These are phyloP conservation scores for Euschistus heros DNA, from an alignment of 1,140 invertebrate genomes.

Conservation along the genomic window DNA sequence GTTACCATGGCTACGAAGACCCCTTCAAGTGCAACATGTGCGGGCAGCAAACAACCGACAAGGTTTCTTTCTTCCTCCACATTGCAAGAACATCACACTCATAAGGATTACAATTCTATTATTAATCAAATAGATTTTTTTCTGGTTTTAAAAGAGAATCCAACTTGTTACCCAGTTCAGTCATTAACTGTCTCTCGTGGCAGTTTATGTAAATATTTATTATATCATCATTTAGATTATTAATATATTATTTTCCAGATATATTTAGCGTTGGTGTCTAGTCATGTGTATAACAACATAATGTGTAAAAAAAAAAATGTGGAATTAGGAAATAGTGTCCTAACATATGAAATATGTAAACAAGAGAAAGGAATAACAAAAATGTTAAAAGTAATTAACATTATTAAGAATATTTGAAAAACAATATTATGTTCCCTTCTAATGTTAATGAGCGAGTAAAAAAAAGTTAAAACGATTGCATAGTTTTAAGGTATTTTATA, in stretches of 20 bases:
- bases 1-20: conserved; percentile 80
- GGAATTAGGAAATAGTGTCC: no score
- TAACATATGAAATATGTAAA: no score
- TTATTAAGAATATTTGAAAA: no score
- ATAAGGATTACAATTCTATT: not conserved
- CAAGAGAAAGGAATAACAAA: no score
- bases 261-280: conserved; percentile 11
- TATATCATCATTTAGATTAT: not conserved
- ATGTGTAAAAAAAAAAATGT: not conserved
- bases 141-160: not conserved
- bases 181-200: not conserved
- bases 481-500: no score
- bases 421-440: no score
- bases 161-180: not conserved
- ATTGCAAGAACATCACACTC: conserved; percentile 69
- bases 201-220: not conserved
- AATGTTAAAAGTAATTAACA: no score
- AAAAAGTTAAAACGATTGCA: no score
- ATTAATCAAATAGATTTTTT: not conserved
- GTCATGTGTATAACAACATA: not conserved
- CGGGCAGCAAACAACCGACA: conserved; percentile 67
- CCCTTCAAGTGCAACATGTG: conserved; percentile 94
- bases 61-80: conserved; percentile 84
- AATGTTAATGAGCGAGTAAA: no score
- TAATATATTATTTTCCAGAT: conserved; percentile 11